phyloP scores from a whole-genome alignment of 2,113 vertebrate genomes.

The Sander vitreus region DNA sequence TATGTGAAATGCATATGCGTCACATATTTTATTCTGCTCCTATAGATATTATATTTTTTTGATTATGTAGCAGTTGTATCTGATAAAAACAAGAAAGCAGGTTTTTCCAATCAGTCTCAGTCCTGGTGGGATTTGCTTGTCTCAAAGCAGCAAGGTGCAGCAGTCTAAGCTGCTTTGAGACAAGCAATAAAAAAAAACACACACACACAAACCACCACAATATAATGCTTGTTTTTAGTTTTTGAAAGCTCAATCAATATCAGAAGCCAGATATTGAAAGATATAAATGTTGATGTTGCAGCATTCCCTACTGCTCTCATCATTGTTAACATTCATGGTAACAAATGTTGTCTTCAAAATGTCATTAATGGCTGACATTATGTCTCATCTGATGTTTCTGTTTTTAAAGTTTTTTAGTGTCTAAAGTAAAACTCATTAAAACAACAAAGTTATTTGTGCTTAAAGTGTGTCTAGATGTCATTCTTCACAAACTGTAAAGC shows the following conservation, averaged over 20 bases:
- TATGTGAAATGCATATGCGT: no score
- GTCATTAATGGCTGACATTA: conserved; percentile 36
- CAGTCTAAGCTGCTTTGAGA: not conserved
- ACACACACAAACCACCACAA: not conserved
- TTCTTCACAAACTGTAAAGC: not conserved
- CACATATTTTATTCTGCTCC: not conserved
- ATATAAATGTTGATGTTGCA: conserved; percentile 45
- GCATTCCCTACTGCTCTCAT: conserved; percentile 18
- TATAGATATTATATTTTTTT: not conserved
- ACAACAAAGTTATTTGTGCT: not conserved
- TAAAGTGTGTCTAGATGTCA: not conserved
- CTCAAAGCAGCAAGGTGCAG: conserved; percentile 15
- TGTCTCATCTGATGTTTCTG: conserved; percentile 17
- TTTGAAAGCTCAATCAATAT: conserved; percentile 34
- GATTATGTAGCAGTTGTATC: conserved; percentile 1
- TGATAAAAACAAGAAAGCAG: conserved; percentile 1
- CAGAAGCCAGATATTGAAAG: conserved; percentile 25
- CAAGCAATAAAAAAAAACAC: conserved; percentile 13
- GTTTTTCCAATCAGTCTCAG: conserved; percentile 15
- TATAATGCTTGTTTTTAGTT: conserved; percentile 3
- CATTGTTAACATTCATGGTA: conserved; percentile 30
- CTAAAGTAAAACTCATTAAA: not conserved
- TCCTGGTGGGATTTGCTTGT: conserved; percentile 22
- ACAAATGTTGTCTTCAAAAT: conserved; percentile 42
- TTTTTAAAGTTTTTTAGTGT: not conserved